These are phyloP conservation scores for Cheirogaleus major DNA, from an alignment of 2,797 vertebrate species.

Conservation along the genomic window DNA sequence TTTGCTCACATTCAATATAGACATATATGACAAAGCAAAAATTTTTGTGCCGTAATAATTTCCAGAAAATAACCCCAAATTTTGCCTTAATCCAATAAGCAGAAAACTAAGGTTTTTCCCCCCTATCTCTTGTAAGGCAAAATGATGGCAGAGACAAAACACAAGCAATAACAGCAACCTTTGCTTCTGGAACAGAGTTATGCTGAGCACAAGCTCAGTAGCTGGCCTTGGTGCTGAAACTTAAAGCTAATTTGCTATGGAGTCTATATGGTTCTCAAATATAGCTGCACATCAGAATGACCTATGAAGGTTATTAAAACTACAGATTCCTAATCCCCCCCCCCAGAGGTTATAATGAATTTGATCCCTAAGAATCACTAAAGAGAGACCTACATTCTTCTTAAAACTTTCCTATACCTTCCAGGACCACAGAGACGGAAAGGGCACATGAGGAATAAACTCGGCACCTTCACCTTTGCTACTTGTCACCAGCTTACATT, in stretches of 20 bases:
- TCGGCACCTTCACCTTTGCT: neutral
- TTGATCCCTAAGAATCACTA: neutral
- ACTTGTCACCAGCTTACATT: neutral
- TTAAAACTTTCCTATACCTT: slow-evolving; percentile 12
- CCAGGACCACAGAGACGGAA: neutral
- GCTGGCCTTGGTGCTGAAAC: slow-evolving; percentile 63
- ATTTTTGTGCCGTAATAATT: neutral
- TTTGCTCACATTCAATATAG: neutral
- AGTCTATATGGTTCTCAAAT: neutral
- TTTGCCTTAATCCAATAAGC: neutral
- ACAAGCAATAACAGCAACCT: neutral
- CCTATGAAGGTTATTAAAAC: neutral
- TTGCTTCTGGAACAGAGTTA: neutral
- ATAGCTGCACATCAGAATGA: neutral
- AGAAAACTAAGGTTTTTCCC: neutral
- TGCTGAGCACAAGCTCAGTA: accelerated
- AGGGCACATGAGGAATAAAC: neutral
- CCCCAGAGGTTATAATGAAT: neutral
- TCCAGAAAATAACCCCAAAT: slow-evolving; percentile 20
- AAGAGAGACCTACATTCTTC: neutral
- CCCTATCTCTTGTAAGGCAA: neutral
- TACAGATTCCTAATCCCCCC: neutral
- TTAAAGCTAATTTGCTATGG: neutral
- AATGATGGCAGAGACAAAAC: neutral
- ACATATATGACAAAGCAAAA: neutral